Evolutionary conservation across 2,797 vertebrate species (phyloP).

Genomic region (Girardinus metallicus): DNA sequence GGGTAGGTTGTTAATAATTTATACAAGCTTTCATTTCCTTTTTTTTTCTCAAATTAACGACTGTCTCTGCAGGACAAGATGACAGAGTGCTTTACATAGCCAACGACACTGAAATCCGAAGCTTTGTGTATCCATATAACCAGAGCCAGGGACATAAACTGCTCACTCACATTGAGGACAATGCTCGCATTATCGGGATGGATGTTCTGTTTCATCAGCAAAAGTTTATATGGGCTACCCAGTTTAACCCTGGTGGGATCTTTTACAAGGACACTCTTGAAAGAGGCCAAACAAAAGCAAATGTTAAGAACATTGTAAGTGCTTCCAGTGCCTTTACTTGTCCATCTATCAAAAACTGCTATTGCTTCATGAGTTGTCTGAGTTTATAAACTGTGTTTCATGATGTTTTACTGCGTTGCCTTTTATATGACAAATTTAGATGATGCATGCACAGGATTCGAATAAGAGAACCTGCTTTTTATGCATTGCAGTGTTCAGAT

Average conservation of each 20-base stretch:
- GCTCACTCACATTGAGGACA: conserved; percentile 96
- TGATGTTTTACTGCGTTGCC: not conserved
- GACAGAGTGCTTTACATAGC: conserved; percentile 99
- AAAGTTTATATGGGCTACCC: conserved; percentile 98
- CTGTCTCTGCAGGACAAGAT: conserved; percentile 91
- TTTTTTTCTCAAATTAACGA: conserved; percentile 59
- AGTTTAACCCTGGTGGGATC: conserved; percentile 98
- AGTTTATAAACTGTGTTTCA: not conserved
- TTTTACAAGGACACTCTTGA: conserved; percentile 93
- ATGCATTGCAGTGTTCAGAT: conserved; percentile 88
- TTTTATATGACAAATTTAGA: not conserved
- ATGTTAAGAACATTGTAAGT: conserved; percentile 95
- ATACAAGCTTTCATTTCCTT: conserved; percentile 48
- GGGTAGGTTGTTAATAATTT: conserved; percentile 60
- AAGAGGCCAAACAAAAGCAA: conserved; percentile 89
- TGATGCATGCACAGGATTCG: not conserved
- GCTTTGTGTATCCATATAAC: conserved; percentile 99
- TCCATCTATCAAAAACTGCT: not conserved
- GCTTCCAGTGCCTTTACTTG: conserved; percentile 36
- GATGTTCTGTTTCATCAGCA: conserved; percentile 94
- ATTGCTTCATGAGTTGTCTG: not conserved
- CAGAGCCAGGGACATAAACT: conserved; percentile 94
- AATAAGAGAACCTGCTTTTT: conserved; percentile 20
- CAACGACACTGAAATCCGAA: conserved; percentile 99
- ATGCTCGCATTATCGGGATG: conserved; percentile 98